Base-by-base conservation (phyloP, 2,888 invertebrate species). In the Caenorhabditis afra region DNA sequence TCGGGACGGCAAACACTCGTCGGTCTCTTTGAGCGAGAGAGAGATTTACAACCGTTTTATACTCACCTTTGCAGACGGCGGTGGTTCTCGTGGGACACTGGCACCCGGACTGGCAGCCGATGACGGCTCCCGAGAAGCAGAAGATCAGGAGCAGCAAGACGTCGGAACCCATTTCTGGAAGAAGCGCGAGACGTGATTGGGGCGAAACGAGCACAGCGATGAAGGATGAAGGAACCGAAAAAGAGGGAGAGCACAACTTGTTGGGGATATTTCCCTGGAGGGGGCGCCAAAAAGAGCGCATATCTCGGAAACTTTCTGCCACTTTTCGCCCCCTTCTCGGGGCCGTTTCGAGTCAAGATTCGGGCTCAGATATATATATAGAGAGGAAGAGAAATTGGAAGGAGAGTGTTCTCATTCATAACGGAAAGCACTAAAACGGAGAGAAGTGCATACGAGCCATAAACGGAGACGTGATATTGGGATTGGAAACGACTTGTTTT, bases 101-200 rank as follows among this genome's bases (percentile, higher is more conserved):
- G 58, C 83, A 83, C 16, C 83, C 83, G n/a, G 68, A 58, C 49
- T 81, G 83, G 50, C 83, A 83, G 7, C 73, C 70, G 10, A 55
- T 3, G 0, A 39, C 37, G 47, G 29, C 29, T 29, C 29, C 29
- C 4, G 4, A 3, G 29, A 29, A 29, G 29, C 35, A 18, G 23
- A 2, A 37, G 49, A 37, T 12, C 23, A 71, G 64, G 10, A 62
- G 14, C 0, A 65, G 57, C 44, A 73, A 53, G 49, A 65, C 37
- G 23, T 44, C 5, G n/a, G 22, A 52, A 65, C 37, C 18, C 35
- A 55, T 35, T 16, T 12, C 20, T 10, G 45, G 52, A 23, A 7
- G 37, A 29, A 12, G 29, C 2, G 39, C 44, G 47, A 65, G 50
- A 37, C 45, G 49, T 44, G 29, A 35, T 53, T 53, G 37, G 50